phyloP scores from a whole-genome alignment of 2,888 invertebrate genomes.

The Orthonychiurus folsomi region DNA sequence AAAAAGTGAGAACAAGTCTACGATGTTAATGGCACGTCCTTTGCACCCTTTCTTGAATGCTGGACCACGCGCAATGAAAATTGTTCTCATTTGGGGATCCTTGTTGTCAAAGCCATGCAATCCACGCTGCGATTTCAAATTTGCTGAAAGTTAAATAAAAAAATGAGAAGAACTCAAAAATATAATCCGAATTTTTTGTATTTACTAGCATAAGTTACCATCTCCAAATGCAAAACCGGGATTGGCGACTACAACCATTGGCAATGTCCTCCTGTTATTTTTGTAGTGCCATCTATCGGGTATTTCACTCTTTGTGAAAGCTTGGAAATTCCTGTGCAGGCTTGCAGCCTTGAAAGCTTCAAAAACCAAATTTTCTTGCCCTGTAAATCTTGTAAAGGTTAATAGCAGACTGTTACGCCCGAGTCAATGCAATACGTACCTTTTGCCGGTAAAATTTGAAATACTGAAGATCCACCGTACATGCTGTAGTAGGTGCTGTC shows the following conservation, averaged over 20 bases:
- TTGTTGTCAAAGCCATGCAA: constrained; percentile 59
- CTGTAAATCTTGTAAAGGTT: constrained; percentile 7
- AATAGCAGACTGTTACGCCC: not conserved
- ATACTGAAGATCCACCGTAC: constrained; percentile 52
- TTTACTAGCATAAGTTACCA: constrained; percentile 22
- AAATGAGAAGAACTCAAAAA: too few relatives aligned
- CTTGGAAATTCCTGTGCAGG: not conserved
- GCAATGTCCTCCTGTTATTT: constrained; percentile 52
- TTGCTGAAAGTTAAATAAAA: too few relatives aligned
- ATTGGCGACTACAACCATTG: constrained; percentile 56
- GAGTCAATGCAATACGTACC: not conserved
- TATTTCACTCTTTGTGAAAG: constrained; percentile 53
- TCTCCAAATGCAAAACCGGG: constrained; percentile 55
- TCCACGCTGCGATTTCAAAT: constrained; percentile 45
- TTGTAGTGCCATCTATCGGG: constrained; percentile 54
- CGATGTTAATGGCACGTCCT: constrained; percentile 51
- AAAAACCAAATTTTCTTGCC: constrained; percentile 13
- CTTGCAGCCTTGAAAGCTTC: constrained; percentile 8
- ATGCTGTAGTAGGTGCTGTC: constrained; percentile 43
- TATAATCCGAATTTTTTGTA: too few relatives aligned
- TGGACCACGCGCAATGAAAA: constrained; percentile 62
- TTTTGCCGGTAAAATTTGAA: constrained; percentile 53
- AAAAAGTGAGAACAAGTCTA: constrained; percentile 58
- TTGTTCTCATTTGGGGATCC: constrained; percentile 54
- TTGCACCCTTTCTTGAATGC: constrained; percentile 47